These are phyloP conservation scores for Solen grandis DNA, from an alignment of 1,140 invertebrate species.

Conservation along the genomic window DNA sequence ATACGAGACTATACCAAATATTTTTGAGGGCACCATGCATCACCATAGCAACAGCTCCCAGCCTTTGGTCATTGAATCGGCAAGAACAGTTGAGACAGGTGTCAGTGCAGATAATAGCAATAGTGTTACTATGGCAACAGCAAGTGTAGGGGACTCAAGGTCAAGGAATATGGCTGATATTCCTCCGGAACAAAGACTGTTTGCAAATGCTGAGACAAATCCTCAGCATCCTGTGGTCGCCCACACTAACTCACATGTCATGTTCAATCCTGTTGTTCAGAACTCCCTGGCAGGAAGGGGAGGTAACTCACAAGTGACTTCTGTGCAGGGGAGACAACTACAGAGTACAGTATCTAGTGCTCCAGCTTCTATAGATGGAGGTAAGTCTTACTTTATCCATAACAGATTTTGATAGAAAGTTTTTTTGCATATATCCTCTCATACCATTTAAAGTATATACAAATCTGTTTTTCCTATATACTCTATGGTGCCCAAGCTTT, in stretches of 20 bases:
- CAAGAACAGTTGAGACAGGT: conserved; percentile 5
- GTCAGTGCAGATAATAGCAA: conserved; percentile 1
- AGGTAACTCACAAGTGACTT: conserved; percentile 7
- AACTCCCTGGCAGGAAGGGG: neutral
- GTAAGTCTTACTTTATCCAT: no score
- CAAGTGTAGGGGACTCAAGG: no score
- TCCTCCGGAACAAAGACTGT: conserved; percentile 41
- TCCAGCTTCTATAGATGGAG: conserved; percentile 21
- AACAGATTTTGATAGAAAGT: no score
- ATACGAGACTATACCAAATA: conserved; percentile 36
- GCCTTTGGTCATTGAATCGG: conserved; percentile 6
- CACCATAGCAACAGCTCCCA: neutral
- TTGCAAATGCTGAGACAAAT: conserved; percentile 10
- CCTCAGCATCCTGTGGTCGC: no score
- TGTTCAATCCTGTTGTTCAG: conserved; percentile 24
- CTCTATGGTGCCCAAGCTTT: no score
- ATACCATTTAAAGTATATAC: no score
- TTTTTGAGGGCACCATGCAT: conserved; percentile 10
- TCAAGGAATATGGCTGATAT: conserved; percentile 10
- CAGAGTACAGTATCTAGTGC: conserved; percentile 12
- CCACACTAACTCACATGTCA: conserved; percentile 29
- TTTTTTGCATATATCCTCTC: no score
- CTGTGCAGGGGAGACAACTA: conserved; percentile 14
- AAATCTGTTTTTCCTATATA: no score
- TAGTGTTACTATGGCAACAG: no score